A percentile compares a stretch with the other conserved stretches of the same genome.
These are phyloP conservation scores for Lagocephalus sceleratus DNA, from an alignment of 2,797 vertebrate genomes.

Conservation along the genomic window DNA sequence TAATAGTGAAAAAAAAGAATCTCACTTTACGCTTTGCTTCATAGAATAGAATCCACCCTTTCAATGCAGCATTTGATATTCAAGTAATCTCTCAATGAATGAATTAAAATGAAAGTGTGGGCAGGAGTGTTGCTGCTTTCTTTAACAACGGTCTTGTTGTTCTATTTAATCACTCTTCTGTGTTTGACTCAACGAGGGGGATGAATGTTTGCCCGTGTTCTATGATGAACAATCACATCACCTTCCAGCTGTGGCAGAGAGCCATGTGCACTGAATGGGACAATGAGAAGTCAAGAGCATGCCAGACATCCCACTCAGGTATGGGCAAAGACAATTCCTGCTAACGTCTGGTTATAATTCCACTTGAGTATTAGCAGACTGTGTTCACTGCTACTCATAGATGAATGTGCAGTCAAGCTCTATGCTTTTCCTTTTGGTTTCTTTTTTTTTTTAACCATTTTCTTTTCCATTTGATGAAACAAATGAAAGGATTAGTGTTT, in stretches of 20 bases:
- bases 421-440: not conserved
- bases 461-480: not conserved
- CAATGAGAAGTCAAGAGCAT: conserved; percentile 54
- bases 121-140: conserved; percentile 29
- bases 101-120: no score
- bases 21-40: no score
- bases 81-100: no score
- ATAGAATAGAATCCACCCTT: no score
- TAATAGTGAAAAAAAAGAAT: no score
- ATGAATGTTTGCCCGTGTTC: conserved; percentile 33
- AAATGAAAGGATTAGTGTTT: not conserved
- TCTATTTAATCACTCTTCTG: conserved; percentile 31
- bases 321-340: no score
- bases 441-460: no score
- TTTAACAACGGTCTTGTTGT: conserved; percentile 42
- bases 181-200: conserved; percentile 29
- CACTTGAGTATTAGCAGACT: conserved; percentile 8
- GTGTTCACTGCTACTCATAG: not conserved
- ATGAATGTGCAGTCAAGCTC: not conserved
- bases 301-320: conserved; percentile 24
- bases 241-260: conserved; percentile 20
- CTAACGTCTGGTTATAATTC: conserved; percentile 12
- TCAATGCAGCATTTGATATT: no score
- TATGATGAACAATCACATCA: conserved; percentile 27
- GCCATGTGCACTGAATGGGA: conserved; percentile 22